These are phyloP conservation scores for Amblyraja radiata DNA, from an alignment of 2,797 vertebrate species.

Conservation along the genomic window DNA sequence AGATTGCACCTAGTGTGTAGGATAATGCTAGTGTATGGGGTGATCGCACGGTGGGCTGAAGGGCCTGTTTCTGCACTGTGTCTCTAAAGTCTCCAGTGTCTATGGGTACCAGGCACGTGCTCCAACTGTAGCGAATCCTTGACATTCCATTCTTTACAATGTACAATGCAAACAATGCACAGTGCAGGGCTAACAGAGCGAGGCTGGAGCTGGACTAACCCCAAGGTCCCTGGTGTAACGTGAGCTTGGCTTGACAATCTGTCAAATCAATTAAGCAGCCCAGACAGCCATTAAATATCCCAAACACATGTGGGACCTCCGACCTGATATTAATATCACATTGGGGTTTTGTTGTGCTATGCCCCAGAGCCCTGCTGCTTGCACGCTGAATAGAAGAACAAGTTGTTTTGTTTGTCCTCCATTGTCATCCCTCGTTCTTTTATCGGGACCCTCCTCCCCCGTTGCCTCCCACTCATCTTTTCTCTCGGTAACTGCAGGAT, in stretches of 20 bases:
- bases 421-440: slow-evolving; percentile 36
- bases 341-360: slow-evolving; percentile 12
- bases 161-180: not conserved
- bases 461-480: not conserved
- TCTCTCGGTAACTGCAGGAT: not conserved
- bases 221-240: slow-evolving; percentile 39
- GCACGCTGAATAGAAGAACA: slow-evolving; percentile 30
- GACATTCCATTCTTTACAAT: not conserved
- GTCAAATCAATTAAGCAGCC: slow-evolving; percentile 44
- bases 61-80: no score
- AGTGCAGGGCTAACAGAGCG: slow-evolving; percentile 38
- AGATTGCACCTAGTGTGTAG: no score
- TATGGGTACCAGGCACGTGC: not conserved
- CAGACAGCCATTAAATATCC: slow-evolving; percentile 40
- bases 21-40: no score
- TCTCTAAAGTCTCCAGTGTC: not conserved
- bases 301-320: not conserved
- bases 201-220: slow-evolving; percentile 39
- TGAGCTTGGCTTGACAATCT: slow-evolving; percentile 44
- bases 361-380: not conserved
- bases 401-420: not conserved
- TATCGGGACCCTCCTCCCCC: not conserved
- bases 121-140: not conserved
- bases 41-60: no score
- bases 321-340: not conserved